A percentile compares a stretch with the other conserved stretches of the same genome.
Conservation (phyloP, 37 sponge, comb jelly and placozoan species). For the Trichoplax adhaerens region DNA sequence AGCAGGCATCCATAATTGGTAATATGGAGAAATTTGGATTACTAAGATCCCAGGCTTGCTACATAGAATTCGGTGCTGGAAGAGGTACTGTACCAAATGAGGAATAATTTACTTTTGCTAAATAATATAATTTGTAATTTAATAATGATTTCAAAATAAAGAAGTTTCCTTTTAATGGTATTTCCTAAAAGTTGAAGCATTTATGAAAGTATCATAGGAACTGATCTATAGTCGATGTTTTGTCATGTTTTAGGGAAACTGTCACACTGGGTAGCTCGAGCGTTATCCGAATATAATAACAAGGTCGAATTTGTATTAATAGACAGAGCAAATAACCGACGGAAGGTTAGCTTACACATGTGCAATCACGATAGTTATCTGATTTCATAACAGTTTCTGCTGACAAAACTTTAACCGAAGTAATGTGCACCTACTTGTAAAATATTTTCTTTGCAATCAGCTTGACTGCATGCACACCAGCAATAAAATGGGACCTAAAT, state of each 20-base stretch:
- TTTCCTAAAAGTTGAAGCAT: no score
- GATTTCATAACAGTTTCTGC: background rate
- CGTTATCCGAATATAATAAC: background rate
- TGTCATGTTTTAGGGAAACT: background rate
- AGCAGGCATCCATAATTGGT: constrained; percentile 59
- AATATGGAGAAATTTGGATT: constrained; percentile 28
- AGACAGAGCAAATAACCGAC: constrained; percentile 39
- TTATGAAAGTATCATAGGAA: no score
- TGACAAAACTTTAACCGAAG: background rate
- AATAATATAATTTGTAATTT: no score
- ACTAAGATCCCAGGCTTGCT: constrained; percentile 22
- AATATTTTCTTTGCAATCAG: constrained; percentile 6
- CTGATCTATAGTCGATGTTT: no score
- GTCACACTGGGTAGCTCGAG: constrained; percentile 35
- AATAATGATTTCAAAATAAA: no score
- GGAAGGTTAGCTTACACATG: constrained; percentile 24
- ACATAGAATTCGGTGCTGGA: constrained; percentile 82
- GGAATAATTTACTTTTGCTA: no score
- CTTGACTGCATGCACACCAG: constrained; percentile 14
- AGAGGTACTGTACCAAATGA: constrained; percentile 14
- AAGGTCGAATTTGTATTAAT: constrained; percentile 30
- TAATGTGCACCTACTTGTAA: background rate
- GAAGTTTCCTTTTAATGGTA: no score
- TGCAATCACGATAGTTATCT: no score
- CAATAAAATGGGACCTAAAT: constrained; percentile 25